Base-by-base conservation (phyloP, 2,888 invertebrate genomes). In the Synergus itoensis region DNA sequence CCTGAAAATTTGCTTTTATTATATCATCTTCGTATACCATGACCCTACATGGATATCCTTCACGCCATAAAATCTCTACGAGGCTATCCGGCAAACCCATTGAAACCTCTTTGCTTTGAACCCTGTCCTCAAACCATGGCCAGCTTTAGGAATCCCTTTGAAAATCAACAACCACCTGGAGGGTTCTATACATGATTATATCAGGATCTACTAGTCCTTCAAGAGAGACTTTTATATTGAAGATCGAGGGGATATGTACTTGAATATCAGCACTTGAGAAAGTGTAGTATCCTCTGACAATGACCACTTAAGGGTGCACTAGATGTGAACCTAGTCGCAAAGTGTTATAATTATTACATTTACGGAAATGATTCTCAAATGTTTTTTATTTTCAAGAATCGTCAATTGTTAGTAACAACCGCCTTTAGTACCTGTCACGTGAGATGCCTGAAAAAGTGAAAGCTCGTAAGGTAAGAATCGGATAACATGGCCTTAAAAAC, bases 71-170 rank as follows among this genome's bases (percentile, higher is more conserved):
- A 45, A 48, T 73, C 73, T 48, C n/a, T 36, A 48, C 28, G 73
- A 73, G 48, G 11, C 48, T 73, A 36, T 73, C 36, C 11, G 36
- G n/a, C 48, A 48, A 73, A 36, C 48, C 73, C 48, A 73, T 73
- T 53, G 73, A 73, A 73, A 28, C 21, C 48, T 43, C 36, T 48
- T 36, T 21, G 28, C 73, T 73, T 73, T 73, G 73, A 36, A 48
- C 73, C 21, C 28, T 69, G 21, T 28, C 28, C 69, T 43, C 53
- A 48, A 45, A 53, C 36, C n/a, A 53, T 73, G 28, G 9, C 48
- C 21, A 11, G 48, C 48, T 28, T 73, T 36, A 36, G 73, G 48
- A 73, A 73, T 73, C 36, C 73, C 48, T 73, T 53, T 73, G 73
- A 73, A 73, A 73, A 73, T 45, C 28, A 45, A 53, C 28, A 73